Percentiles rank a stretch among this genome's conserved stretches.
These are phyloP conservation scores for Pan troglodytes DNA, from an alignment of 2,113 vertebrate species.

Conservation along the genomic window NHGRI_mPanTro3-v2.1_pri NC_072398.2:196225501-196226000, in stretches of 20 bases:
- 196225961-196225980: background rate
- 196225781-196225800: background rate
- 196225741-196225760: background rate
- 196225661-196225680: background rate
- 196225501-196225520: background rate
- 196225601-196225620: background rate
- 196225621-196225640: background rate
- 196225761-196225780: background rate
- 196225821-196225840: background rate
- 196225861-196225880: background rate
- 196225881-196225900: background rate
- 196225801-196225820: background rate
- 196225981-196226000: background rate
- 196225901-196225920: background rate
- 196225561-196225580: background rate
- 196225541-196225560: background rate
- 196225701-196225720: background rate
- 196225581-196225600: background rate
- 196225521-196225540: background rate
- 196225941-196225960: background rate
- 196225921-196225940: background rate
- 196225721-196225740: background rate
- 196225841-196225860: accelerated
- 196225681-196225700: background rate
- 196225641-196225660: conserved; percentile 1